These are phyloP conservation scores for Dryomyza anilis DNA, from an alignment of 2,888 invertebrate genomes.

Conservation along the genomic window DNA sequence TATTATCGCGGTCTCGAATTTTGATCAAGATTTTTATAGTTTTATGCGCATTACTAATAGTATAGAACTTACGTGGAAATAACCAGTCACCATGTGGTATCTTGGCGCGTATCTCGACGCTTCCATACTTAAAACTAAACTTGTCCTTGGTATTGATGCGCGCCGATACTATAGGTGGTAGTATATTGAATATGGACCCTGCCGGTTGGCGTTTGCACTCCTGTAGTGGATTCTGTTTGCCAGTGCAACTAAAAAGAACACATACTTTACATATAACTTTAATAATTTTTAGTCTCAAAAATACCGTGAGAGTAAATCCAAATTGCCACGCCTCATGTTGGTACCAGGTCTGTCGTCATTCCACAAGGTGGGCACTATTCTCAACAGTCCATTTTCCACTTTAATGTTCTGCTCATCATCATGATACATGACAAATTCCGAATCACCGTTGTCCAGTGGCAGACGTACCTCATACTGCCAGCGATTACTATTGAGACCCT, in stretches of 20 bases:
- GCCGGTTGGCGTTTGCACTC: slow-evolving; percentile 46
- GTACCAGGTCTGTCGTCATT: slow-evolving; percentile 42
- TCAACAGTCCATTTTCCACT: slow-evolving; percentile 50
- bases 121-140: slow-evolving; percentile 75
- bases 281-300: neutral
- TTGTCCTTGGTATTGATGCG: slow-evolving; percentile 67
- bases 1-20: too few relatives aligned
- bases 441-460: slow-evolving; percentile 62
- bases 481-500: slow-evolving; percentile 55
- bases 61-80: slow-evolving; percentile 71
- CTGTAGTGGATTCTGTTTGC: slow-evolving; percentile 60
- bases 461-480: slow-evolving; percentile 69
- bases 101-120: slow-evolving; percentile 72
- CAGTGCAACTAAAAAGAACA: slow-evolving; percentile 62
- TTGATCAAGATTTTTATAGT: too few relatives aligned
- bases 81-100: slow-evolving; percentile 80
- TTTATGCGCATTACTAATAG: too few relatives aligned
- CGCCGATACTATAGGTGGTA: slow-evolving; percentile 74
- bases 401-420: slow-evolving; percentile 45
- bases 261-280: neutral
- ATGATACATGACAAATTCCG: slow-evolving; percentile 63
- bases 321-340: slow-evolving; percentile 46
- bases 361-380: slow-evolving; percentile 58
- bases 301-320: slow-evolving; percentile 57
- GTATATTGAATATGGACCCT: slow-evolving; percentile 60